Evolutionary conservation across 2,888 invertebrate species (phyloP).

Genomic region (Cryptus armator): DNA sequence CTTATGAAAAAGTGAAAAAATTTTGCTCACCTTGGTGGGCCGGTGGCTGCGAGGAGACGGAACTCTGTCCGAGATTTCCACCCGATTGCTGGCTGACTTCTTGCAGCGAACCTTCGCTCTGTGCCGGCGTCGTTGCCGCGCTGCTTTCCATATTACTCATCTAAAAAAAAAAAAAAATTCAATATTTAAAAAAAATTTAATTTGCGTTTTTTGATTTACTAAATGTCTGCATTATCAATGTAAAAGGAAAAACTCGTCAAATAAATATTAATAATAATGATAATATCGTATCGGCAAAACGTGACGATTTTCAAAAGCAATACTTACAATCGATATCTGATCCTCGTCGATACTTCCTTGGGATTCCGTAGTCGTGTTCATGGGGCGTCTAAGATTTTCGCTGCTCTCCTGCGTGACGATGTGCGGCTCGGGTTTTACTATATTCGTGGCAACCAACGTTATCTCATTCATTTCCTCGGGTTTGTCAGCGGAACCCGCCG

Average conservation of each 20-base stretch:
- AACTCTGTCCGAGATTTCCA: conserved; percentile 79
- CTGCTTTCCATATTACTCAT: conserved; percentile 83
- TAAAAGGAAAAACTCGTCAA: too few species aligned
- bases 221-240: too few species aligned
- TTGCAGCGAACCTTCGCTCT: conserved; percentile 81
- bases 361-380: conserved; percentile 81
- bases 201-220: too few species aligned
- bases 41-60: conserved; percentile 80
- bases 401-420: conserved; percentile 78
- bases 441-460: conserved; percentile 82
- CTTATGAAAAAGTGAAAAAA: not conserved
- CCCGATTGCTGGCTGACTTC: conserved; percentile 81
- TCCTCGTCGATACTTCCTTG: conserved; percentile 83
- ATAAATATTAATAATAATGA: too few species aligned
- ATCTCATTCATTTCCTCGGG: conserved; percentile 82
- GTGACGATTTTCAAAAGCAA: not conserved
- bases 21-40: conserved; percentile 81
- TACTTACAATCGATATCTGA: conserved; percentile 82
- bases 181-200: not conserved
- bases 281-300: too few species aligned
- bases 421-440: conserved; percentile 82
- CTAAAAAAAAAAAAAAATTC: conserved; percentile 68
- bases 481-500: conserved; percentile 82
- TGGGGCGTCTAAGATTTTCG: conserved; percentile 78
- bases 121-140: conserved; percentile 80